These are phyloP conservation scores for Taxidea taxus DNA, from an alignment of 2,113 vertebrate genomes.

Conservation along the genomic window DNA sequence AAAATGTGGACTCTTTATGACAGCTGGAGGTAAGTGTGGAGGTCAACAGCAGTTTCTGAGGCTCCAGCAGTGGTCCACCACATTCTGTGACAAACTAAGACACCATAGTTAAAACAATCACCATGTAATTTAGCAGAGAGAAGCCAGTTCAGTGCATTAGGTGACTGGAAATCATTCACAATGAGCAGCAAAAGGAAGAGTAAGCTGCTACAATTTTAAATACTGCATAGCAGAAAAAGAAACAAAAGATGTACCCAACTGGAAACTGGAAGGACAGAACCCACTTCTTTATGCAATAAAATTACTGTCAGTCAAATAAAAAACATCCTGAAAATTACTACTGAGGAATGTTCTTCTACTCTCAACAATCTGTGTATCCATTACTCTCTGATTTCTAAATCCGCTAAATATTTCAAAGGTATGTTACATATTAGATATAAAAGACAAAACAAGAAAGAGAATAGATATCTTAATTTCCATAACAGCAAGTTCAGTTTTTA, in stretches of 20 bases:
- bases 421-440: neutral
- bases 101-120: neutral
- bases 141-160: neutral
- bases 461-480: neutral
- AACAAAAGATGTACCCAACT: neutral
- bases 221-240: neutral
- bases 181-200: neutral
- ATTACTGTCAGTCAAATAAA: neutral
- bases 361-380: neutral
- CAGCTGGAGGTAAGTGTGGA: neutral
- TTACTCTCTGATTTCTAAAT: neutral
- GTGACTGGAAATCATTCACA: neutral
- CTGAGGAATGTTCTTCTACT: neutral
- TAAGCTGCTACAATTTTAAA: neutral
- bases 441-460: slow-evolving; percentile 13
- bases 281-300: neutral
- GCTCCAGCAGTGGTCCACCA: neutral
- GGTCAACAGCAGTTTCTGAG: neutral
- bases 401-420: neutral
- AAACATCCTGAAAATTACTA: neutral
- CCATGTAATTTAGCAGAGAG: neutral
- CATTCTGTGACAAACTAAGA: neutral
- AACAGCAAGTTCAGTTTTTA: neutral
- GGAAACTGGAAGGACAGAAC: neutral
- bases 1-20: neutral